These are phyloP conservation scores for Ennomos quercinarius DNA, from an alignment of 2,888 invertebrate species.

Conservation along the genomic window DNA sequence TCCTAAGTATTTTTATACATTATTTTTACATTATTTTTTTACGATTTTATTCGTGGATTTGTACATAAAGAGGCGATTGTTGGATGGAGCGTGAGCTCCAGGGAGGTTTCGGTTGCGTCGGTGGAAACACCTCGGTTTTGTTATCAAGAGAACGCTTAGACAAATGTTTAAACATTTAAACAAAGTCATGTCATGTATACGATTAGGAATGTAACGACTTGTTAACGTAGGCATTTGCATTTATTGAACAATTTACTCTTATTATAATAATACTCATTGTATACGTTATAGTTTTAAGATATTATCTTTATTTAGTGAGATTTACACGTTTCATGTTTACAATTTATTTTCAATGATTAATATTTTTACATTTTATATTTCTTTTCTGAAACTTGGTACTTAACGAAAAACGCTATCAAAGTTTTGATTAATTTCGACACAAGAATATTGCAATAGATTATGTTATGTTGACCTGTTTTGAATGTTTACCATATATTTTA, in stretches of 20 bases:
- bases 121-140: slow-evolving; percentile 56
- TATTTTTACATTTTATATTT: slow-evolving; percentile 33
- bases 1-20: slow-evolving; percentile 84
- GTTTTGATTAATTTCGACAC: slow-evolving; percentile 18
- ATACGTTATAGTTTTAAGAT: slow-evolving; percentile 78
- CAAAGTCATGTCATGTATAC: slow-evolving; percentile 77
- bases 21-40: slow-evolving; percentile 83
- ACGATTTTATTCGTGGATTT: slow-evolving; percentile 79
- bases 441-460: slow-evolving; percentile 46
- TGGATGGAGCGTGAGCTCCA: slow-evolving; percentile 50
- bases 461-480: slow-evolving; percentile 54
- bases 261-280: slow-evolving; percentile 80
- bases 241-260: slow-evolving; percentile 77
- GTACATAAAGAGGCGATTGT: slow-evolving; percentile 71
- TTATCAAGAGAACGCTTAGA: slow-evolving; percentile 58
- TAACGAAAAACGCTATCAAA: slow-evolving; percentile 14
- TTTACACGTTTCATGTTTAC: slow-evolving; percentile 59
- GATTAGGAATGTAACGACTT: slow-evolving; percentile 73
- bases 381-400: slow-evolving; percentile 40
- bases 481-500: slow-evolving; percentile 62
- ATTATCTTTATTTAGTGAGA: slow-evolving; percentile 75
- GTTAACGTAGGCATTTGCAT: slow-evolving; percentile 78
- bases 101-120: slow-evolving; percentile 67
- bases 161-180: slow-evolving; percentile 49
- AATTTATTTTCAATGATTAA: slow-evolving; percentile 55